Conservation (phyloP, 2,888 invertebrate species). For the Sericinus montela region DNA sequence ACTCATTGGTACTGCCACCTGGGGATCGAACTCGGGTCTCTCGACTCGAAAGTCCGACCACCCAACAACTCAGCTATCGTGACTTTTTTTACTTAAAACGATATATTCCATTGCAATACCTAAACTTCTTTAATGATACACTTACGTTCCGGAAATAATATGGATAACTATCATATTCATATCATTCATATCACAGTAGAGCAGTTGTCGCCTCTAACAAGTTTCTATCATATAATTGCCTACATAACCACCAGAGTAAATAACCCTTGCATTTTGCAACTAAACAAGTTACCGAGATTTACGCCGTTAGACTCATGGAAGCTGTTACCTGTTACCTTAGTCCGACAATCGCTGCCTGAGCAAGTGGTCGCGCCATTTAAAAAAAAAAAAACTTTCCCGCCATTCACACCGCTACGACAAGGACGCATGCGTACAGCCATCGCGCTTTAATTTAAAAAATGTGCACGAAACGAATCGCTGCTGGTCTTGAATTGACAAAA, state of each 20-base stretch:
- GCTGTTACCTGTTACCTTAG: constrained; percentile 23
- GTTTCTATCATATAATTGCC: too few relatives aligned
- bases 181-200: too few relatives aligned
- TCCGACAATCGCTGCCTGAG: constrained; percentile 20
- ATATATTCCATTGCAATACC: too few relatives aligned
- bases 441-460: constrained; percentile 26
- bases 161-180: too few relatives aligned
- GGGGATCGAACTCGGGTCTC: too few relatives aligned
- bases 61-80: too few relatives aligned
- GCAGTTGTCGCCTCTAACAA: too few relatives aligned
- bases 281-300: constrained; percentile 11
- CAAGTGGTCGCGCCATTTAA: constrained; percentile 19
- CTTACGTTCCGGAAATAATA: too few relatives aligned
- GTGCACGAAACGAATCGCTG: constrained; percentile 21
- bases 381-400: constrained; percentile 22
- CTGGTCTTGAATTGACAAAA: not conserved
- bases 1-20: too few relatives aligned
- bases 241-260: not conserved
- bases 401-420: constrained; percentile 19
- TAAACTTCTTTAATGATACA: too few relatives aligned
- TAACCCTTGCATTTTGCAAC: constrained; percentile 3
- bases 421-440: constrained; percentile 20
- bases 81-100: too few relatives aligned
- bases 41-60: too few relatives aligned
- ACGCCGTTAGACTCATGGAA: constrained; percentile 3